phyloP scores from a whole-genome alignment of 2,888 invertebrate species.

The Druceiella hillmani region DNA sequence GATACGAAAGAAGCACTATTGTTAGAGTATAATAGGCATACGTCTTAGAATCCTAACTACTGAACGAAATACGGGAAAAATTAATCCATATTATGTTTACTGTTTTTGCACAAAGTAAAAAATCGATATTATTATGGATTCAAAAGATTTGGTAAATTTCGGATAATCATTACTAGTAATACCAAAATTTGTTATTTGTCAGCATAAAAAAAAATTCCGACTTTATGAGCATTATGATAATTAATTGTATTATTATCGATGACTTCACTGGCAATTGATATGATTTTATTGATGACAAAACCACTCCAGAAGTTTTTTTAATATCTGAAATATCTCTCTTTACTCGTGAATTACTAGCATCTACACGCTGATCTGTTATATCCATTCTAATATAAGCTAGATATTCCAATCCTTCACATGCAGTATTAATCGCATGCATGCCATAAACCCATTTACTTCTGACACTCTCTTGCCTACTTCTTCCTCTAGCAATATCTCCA shows the following conservation, averaged over 20 bases:
- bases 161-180: too few relatives aligned
- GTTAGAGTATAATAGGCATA: too few relatives aligned
- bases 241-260: conserved; percentile 25
- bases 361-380: conserved; percentile 32
- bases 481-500: conserved; percentile 32
- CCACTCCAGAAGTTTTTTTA: conserved; percentile 28
- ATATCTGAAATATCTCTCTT: conserved; percentile 27
- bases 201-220: conserved; percentile 26
- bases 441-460: conserved; percentile 31
- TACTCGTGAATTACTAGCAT: conserved; percentile 31
- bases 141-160: too few relatives aligned
- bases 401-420: conserved; percentile 29
- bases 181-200: too few relatives aligned
- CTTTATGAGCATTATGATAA: conserved; percentile 26
- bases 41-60: too few relatives aligned
- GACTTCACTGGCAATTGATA: conserved; percentile 23
- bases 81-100: too few relatives aligned
- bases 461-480: conserved; percentile 33
- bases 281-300: conserved; percentile 19
- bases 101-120: too few relatives aligned
- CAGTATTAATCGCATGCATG: conserved; percentile 27
- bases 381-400: conserved; percentile 28
- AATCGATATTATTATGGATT: too few relatives aligned
- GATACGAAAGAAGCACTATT: too few relatives aligned
- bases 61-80: too few relatives aligned